A percentile compares a stretch with the other conserved stretches of the same genome.
Conservation (phyloP, 2,113 vertebrate species). For the Oophaga pumilio region DNA sequence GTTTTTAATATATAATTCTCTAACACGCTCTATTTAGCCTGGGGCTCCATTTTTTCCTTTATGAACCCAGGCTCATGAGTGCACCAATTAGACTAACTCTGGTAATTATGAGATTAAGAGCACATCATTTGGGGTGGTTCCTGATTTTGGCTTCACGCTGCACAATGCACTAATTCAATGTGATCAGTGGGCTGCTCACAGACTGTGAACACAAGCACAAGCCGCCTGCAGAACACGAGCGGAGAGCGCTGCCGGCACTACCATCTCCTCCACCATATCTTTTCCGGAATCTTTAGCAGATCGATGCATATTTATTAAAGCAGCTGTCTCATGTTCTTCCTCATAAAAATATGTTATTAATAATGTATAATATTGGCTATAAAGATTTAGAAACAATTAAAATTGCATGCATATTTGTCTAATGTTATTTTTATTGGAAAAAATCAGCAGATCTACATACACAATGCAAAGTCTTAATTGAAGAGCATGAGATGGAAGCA, state of each 20-base stretch:
- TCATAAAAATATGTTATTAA: slow-evolving; percentile 11
- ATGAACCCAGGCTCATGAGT: too few relatives aligned
- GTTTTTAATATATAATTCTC: too few relatives aligned
- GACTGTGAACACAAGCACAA: not conserved
- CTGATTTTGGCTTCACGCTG: not conserved
- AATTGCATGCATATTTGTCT: slow-evolving; percentile 19
- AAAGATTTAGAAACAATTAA: not conserved
- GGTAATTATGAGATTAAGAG: not conserved
- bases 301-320: not conserved
- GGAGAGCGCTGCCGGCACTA: not conserved
- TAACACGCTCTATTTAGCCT: too few relatives aligned
- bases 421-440: not conserved
- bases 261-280: not conserved
- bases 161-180: not conserved
- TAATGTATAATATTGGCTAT: not conserved
- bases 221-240: not conserved
- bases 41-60: too few relatives aligned
- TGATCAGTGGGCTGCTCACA: not conserved
- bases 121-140: not conserved
- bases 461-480: not conserved
- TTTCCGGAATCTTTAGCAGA: not conserved
- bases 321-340: not conserved
- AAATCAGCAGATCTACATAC: not conserved
- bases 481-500: not conserved
- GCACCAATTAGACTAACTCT: too few relatives aligned